Evolutionary conservation across 2,888 invertebrate genomes (phyloP), one percentile per base, ranked within the genome.

Genomic region (Dasypolia templi): DNA sequence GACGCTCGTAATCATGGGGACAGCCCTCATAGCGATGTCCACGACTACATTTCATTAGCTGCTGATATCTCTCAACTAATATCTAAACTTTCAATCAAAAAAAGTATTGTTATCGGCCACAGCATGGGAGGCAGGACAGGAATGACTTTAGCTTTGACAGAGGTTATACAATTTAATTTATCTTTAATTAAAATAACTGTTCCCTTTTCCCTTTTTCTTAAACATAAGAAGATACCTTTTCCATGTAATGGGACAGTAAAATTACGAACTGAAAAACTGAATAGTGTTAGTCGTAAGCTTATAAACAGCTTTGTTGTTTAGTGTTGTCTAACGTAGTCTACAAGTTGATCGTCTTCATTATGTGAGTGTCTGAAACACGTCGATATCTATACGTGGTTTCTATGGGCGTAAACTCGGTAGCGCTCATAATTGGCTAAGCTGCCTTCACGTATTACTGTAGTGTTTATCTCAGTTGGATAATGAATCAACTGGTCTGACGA

Each of bases 1-100:
- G 99, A 99, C 95, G 97, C 98, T 0, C 97, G 99, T 88, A 99
- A 99, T 94, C 99, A 99, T 93, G 99, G 99, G 0, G 98, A 98
- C 71, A 99, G 99, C 90, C 98, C 98, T 0, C 99, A 99, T 89
- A 93, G 96, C 0, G 82, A 92, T 0, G 44, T 79, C 7, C 87
- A 87, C 55, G 71, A 68, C 2, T 87, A 87, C 61, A 22, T 44
- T 0, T 69, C 85, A 7, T 70, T 87, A 35, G 83, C 87, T 19
- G 70, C 77, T 39, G 87, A 87, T 44, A 63, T 81, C 9, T 70
- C 77, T 6, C 68, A 77, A 26, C 59, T 87, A 39, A 53, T 78
- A 42, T 58, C 58, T 14, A 79, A 76, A 35, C 56, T 85, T 14
- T 75, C 79, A 17, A 32, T 87, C 5, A 46, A 70, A 26, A 77